phyloP scores from a whole-genome alignment of 2,797 vertebrate genomes.

The Potorous gilbertii region DNA sequence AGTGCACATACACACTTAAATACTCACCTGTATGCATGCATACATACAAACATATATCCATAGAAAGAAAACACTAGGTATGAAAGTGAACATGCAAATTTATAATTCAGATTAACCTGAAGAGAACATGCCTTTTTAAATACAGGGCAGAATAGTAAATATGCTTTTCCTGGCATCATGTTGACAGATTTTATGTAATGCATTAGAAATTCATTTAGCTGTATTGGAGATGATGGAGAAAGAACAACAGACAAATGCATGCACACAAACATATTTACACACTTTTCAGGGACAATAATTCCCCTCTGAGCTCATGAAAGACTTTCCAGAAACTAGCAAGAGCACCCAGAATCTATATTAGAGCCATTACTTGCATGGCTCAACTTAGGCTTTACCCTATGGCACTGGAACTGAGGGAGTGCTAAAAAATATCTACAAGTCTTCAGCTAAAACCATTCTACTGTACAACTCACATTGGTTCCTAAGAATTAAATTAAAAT shows the following conservation, averaged over 20 bases:
- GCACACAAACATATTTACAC: background rate
- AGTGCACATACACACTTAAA: background rate
- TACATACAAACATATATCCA: background rate
- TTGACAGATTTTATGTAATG: background rate
- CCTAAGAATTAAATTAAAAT: background rate
- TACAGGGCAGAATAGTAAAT: background rate
- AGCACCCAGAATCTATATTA: background rate
- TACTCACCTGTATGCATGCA: background rate
- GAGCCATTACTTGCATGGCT: background rate
- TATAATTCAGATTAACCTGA: background rate
- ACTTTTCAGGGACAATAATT: background rate
- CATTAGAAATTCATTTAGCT: background rate
- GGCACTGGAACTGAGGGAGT: background rate
- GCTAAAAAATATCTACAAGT: background rate
- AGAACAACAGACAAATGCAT: background rate
- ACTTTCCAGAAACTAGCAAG: background rate
- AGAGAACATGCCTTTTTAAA: background rate
- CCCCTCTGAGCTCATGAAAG: background rate
- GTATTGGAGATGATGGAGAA: background rate
- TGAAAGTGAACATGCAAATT: background rate
- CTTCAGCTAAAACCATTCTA: background rate
- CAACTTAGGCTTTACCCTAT: background rate
- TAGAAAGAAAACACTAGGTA: background rate
- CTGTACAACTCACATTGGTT: background rate
- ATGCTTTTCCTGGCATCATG: background rate